A percentile compares a stretch with the other conserved stretches of the same genome.
Conservation (phyloP, 2,888 invertebrate genomes). For the Microplitis deprimator region DNA sequence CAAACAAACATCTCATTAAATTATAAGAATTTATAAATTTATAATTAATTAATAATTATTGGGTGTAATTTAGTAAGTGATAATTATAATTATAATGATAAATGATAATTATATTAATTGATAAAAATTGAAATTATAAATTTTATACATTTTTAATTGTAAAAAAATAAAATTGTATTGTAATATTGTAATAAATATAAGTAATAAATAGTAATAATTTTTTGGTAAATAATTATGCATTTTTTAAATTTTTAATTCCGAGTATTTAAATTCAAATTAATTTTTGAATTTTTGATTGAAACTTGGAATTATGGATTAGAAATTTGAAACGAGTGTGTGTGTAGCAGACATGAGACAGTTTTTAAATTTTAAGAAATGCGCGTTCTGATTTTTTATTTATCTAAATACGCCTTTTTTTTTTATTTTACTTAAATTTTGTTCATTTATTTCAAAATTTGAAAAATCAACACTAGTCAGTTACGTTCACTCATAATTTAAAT, state of each 20-base stretch:
- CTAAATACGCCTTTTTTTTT: no score
- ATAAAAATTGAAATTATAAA: neutral
- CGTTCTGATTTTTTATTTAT: no score
- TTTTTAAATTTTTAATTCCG: neutral
- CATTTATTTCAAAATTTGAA: no score
- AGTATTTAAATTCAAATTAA: neutral
- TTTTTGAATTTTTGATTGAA: neutral
- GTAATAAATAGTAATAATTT: neutral
- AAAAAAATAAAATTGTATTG: neutral
- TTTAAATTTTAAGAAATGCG: no score
- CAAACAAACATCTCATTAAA: neutral
- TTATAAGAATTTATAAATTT: neutral
- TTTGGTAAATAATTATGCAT: neutral
- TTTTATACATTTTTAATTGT: slow-evolving; percentile 1
- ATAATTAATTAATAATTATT: neutral
- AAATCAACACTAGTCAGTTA: no score
- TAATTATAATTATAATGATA: neutral
- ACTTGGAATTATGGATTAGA: no score
- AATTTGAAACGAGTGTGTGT: no score
- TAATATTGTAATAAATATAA: neutral
- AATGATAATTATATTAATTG: neutral
- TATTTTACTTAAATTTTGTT: no score
- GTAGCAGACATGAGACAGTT: no score
- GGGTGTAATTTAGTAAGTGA: neutral
- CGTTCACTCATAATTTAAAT: no score